A percentile compares a stretch with the other conserved stretches of the same genome.
phyloP scores from a whole-genome alignment of 2,888 invertebrate species.

The Cantharis rustica region DNA sequence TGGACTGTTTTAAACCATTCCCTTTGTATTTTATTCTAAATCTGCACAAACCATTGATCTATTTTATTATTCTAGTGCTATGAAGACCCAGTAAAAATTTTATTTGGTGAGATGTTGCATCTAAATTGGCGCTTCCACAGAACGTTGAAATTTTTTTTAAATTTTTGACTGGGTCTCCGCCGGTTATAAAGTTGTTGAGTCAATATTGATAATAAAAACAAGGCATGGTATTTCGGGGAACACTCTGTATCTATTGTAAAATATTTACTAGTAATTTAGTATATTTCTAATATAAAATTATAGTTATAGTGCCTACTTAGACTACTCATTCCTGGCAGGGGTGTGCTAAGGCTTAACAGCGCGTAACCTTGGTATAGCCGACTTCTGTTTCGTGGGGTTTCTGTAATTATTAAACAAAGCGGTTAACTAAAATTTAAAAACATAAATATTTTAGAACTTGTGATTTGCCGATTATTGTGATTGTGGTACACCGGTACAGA shows the following conservation, averaged over 20 bases:
- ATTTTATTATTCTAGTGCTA: background rate
- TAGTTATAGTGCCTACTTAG: conserved; percentile 35
- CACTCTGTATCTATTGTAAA: conserved; percentile 30
- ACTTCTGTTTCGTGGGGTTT: conserved; percentile 1
- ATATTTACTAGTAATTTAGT: conserved; percentile 13
- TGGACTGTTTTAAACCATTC: background rate
- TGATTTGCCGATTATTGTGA: conserved; percentile 4
- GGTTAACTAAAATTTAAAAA: background rate
- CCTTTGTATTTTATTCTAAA: background rate
- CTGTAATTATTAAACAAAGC: conserved; percentile 13
- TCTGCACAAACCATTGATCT: background rate
- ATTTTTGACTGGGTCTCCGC: background rate
- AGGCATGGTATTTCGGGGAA: conserved; percentile 41
- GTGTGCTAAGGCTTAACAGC: background rate
- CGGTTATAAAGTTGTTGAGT: conserved; percentile 11
- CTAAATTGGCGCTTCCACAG: background rate
- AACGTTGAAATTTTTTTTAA: background rate
- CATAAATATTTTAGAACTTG: background rate
- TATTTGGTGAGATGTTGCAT: too few relatives aligned
- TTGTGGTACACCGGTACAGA: conserved; percentile 17
- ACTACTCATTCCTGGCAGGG: background rate
- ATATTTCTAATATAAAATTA: conserved; percentile 21
- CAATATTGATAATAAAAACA: conserved; percentile 33
- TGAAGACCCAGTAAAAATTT: background rate
- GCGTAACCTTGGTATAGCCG: background rate